Evolutionary conservation across 2,113 vertebrate genomes (phyloP).

Genomic region (Asarcornis scutulata): DNA sequence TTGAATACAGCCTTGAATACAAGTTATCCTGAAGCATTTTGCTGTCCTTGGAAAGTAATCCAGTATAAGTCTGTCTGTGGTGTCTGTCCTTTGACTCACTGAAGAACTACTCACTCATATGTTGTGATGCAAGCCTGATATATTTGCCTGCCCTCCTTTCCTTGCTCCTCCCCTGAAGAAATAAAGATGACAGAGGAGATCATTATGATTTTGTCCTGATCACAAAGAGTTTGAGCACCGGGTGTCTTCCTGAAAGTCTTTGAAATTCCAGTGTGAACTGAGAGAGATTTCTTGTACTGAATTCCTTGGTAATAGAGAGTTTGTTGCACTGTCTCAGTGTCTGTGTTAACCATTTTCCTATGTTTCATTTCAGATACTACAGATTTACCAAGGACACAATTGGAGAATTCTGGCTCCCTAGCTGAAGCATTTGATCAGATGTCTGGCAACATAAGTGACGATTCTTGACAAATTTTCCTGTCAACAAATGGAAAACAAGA

Average conservation of each 20-base stretch:
- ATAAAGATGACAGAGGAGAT: conserved; percentile 1
- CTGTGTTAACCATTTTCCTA: conserved; percentile 43
- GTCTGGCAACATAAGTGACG: conserved; percentile 49
- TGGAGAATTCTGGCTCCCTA: conserved; percentile 56
- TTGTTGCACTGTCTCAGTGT: background rate
- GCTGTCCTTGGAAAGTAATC: background rate
- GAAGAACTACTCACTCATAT: background rate
- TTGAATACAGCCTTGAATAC: conserved; percentile 1
- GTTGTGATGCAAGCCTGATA: background rate
- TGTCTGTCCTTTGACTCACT: conserved; percentile 36
- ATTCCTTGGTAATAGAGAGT: background rate
- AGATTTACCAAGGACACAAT: background rate
- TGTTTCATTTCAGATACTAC: conserved; percentile 68
- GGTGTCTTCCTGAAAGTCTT: conserved; percentile 47
- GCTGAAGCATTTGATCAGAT: conserved; percentile 50
- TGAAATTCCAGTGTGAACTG: conserved; percentile 24
- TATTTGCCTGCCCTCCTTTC: background rate
- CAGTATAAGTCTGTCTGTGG: conserved; percentile 6
- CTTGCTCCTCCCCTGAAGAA: background rate
- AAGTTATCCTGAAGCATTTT: conserved; percentile 42
- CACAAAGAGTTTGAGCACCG: background rate
- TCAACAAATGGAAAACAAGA: conserved; percentile 54
- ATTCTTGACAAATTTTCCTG: conserved; percentile 57
- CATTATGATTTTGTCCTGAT: conserved; percentile 1
- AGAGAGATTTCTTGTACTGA: conserved; percentile 15